phyloP scores from a whole-genome alignment of 2,888 invertebrate genomes.

The Clanis bilineata region DNA sequence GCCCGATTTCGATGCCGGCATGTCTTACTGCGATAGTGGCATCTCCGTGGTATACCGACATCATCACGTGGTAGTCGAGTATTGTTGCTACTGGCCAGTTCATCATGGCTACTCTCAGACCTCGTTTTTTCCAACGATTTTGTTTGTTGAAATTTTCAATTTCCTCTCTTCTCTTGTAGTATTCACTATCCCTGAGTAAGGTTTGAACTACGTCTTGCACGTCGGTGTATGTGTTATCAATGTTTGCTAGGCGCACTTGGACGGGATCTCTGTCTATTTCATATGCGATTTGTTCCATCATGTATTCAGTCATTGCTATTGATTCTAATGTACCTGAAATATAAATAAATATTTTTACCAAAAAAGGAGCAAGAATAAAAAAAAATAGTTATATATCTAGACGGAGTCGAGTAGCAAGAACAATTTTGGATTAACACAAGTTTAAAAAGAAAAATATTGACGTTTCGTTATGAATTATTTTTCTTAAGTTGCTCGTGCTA shows the following conservation, averaged over 20 bases:
- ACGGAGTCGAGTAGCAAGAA: no score
- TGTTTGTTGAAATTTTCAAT: constrained; percentile 83
- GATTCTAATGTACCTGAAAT: constrained; percentile 83
- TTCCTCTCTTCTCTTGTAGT: constrained; percentile 75
- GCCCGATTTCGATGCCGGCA: constrained; percentile 90
- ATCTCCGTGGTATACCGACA: constrained; percentile 87
- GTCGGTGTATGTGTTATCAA: constrained; percentile 66
- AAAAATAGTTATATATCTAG: no score
- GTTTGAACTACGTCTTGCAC: constrained; percentile 50
- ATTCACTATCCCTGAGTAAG: constrained; percentile 67
- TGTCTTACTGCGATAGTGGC: constrained; percentile 87
- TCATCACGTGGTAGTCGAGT: constrained; percentile 80
- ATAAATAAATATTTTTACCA: no score
- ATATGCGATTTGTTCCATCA: constrained; percentile 85
- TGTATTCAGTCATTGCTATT: constrained; percentile 82
- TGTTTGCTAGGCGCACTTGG: constrained; percentile 66
- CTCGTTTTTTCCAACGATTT: constrained; percentile 91
- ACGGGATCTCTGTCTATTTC: constrained; percentile 80
- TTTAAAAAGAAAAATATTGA: no score
- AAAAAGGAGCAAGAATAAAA: no score
- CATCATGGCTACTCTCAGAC: constrained; percentile 86
- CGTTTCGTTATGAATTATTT: no score
- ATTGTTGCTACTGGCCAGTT: constrained; percentile 82
- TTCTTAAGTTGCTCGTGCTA: no score
- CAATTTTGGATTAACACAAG: no score